Evolutionary conservation across 2,888 invertebrate species (phyloP).

Genomic region (Helicoverpa assulta): DNA sequence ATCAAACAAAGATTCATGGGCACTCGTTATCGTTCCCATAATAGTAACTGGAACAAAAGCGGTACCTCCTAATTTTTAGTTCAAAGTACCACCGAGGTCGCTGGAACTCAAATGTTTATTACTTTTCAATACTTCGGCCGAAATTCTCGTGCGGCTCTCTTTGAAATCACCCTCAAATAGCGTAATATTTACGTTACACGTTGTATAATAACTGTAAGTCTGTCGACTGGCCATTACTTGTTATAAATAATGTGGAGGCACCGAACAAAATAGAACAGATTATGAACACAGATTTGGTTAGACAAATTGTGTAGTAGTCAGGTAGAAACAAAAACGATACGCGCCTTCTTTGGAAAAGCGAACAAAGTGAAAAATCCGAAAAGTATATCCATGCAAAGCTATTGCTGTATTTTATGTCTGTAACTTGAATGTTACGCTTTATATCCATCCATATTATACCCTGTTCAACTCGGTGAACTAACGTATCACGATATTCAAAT

Average conservation of each 20-base stretch:
- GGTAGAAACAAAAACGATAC: conserved; percentile 32
- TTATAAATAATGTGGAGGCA: conserved; percentile 74
- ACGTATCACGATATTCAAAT: too few species aligned
- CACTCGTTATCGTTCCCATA: neutral
- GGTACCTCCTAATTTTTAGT: conserved; percentile 55
- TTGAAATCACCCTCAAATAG: conserved; percentile 81
- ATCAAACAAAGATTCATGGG: neutral
- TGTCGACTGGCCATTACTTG: conserved; percentile 83
- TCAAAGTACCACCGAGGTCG: conserved; percentile 71
- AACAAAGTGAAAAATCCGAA: conserved; percentile 1
- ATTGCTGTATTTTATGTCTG: too few species aligned
- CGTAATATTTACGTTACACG: conserved; percentile 82
- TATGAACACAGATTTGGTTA: conserved; percentile 66
- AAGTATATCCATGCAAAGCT: too few species aligned
- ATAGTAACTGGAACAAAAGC: conserved; percentile 38
- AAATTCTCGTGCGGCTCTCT: conserved; percentile 79
- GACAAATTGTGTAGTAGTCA: conserved; percentile 52
- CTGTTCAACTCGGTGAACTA: too few species aligned
- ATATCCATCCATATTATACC: too few species aligned
- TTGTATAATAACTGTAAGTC: conserved; percentile 82
- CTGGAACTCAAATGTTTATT: conserved; percentile 77
- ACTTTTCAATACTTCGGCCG: conserved; percentile 78
- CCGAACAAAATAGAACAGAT: conserved; percentile 81
- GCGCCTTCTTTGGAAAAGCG: conserved; percentile 35
- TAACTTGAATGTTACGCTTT: too few species aligned